Evolutionary conservation across 2,113 vertebrate species (phyloP), one percentile per base, ranked within the genome.

Genomic region (Microcebus lehilahytsara): DNA sequence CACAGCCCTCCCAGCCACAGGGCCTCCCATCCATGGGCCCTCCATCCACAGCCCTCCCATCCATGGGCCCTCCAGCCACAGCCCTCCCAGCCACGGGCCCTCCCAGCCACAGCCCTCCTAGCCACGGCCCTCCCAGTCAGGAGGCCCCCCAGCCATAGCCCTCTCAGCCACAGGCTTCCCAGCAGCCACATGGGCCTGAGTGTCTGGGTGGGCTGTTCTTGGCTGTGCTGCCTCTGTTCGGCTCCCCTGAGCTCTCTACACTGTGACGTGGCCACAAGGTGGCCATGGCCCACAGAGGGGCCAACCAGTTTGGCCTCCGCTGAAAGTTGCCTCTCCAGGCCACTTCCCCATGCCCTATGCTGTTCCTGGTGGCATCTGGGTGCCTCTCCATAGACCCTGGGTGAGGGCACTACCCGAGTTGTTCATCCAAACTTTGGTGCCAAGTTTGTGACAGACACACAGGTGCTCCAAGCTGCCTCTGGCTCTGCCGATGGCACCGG

Each of bases 151-250:
- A 80, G 30, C 64, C 27, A 66, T 4, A 3, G 42, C 42, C 42
- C 42, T 42, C 42, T 6, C 42, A 42, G 42, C 51, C 51, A 51
- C 51, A 3, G 51, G 51, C 51, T 23, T 62, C 3, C 60, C 77
- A 79, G 64, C 64, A 49, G 46, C 46, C 46, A 5, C 25, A 2
- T 16, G 37, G 78, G n/a, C 60, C 30, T 56, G 34, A 37, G 42
- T 37, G 0, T 51, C 53, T 81, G 53, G 56, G 2, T 40, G 20
- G 22, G 34, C 4, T 8, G 19, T 22, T n/a, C 3, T n/a, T 3
- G 14, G 30, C 27, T 30, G 1, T 5, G 6, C 58, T 77, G 19
- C 51, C 40, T 84, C 56, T 5, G 1, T 58, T 27, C 51, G 2
- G 20, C 14, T 58, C 46, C 84, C 40, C 22, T 6, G 14, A 46